A percentile compares a stretch with the other conserved stretches of the same genome.
phyloP scores from a whole-genome alignment of 2,888 invertebrate species.

The Lasioglossum malachurum region DNA sequence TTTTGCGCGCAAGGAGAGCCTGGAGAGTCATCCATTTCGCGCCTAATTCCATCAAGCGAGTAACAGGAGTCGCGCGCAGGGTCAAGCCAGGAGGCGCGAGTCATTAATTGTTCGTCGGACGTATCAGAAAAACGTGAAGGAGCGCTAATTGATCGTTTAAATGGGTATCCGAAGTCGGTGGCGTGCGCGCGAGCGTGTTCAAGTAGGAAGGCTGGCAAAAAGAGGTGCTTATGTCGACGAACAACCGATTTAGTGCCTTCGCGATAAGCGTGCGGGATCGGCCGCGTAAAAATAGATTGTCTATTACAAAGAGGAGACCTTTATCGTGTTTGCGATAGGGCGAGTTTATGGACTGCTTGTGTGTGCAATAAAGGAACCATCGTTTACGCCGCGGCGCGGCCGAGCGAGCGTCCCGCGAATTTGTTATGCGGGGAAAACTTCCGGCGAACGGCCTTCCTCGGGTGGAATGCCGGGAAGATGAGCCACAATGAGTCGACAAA shows the following conservation, averaged over 20 bases:
- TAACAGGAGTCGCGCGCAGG: constrained; percentile 34
- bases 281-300: constrained; percentile 67
- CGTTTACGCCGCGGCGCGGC: constrained; percentile 43
- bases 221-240: constrained; percentile 58
- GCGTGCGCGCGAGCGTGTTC: not conserved
- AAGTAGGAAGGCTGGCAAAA: constrained; percentile 18
- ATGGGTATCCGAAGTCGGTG: constrained; percentile 16
- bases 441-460: constrained; percentile 41
- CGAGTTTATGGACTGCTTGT: constrained; percentile 68
- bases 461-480: constrained; percentile 3
- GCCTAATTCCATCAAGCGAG: constrained; percentile 28
- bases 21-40: not conserved
- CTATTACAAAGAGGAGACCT: constrained; percentile 66
- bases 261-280: constrained; percentile 66
- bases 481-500: constrained; percentile 1
- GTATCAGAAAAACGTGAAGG: constrained; percentile 31
- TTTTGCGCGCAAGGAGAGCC: not conserved
- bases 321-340: constrained; percentile 69
- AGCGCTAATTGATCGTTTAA: constrained; percentile 60
- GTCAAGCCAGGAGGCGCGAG: constrained; percentile 28
- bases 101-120: constrained; percentile 54
- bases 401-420: constrained; percentile 40
- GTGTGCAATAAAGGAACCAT: constrained; percentile 68
- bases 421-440: constrained; percentile 48
- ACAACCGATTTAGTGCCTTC: constrained; percentile 69